Evolutionary conservation across 2,113 vertebrate species (phyloP).

Genomic region (Polyodon spathula): DNA sequence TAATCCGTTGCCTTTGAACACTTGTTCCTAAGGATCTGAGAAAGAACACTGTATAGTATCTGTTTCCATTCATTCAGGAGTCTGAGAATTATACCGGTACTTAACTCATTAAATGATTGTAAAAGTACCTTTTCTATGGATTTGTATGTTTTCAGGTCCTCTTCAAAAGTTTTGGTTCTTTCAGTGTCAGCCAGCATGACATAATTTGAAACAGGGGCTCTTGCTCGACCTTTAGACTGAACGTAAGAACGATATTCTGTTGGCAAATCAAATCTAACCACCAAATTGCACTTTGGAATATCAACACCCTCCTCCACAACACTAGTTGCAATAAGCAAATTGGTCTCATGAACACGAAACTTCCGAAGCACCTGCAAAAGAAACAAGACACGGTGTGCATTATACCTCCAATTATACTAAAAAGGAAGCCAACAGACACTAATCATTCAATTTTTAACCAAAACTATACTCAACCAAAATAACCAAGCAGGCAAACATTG

Average conservation of each 20-base stretch:
- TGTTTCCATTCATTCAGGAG: background rate
- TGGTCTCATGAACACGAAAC: conserved; percentile 95
- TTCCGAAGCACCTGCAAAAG: conserved; percentile 85
- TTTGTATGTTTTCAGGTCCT: conserved; percentile 95
- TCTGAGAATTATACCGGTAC: background rate
- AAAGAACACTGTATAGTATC: background rate
- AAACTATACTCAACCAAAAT: no score
- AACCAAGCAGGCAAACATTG: no score
- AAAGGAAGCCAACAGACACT: no score
- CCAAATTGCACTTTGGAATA: conserved; percentile 97
- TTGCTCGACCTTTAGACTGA: conserved; percentile 90
- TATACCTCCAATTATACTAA: no score
- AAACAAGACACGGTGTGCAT: conserved; percentile 7
- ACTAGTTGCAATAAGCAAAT: conserved; percentile 94
- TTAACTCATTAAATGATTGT: conserved; percentile 4
- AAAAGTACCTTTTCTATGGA: conserved; percentile 97
- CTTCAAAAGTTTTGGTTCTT: conserved; percentile 80
- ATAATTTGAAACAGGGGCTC: conserved; percentile 95
- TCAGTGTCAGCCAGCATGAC: conserved; percentile 93
- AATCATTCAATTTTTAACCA: no score
- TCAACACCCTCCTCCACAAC: conserved; percentile 97
- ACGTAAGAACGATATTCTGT: conserved; percentile 94
- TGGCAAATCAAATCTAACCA: conserved; percentile 94
- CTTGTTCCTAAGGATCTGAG: conserved; percentile 92
- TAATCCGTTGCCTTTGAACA: conserved; percentile 87